A percentile compares a stretch with the other conserved stretches of the same genome.
These are phyloP conservation scores for Agrochola circellaris DNA, from an alignment of 2,888 invertebrate genomes.

Conservation along the genomic window DNA sequence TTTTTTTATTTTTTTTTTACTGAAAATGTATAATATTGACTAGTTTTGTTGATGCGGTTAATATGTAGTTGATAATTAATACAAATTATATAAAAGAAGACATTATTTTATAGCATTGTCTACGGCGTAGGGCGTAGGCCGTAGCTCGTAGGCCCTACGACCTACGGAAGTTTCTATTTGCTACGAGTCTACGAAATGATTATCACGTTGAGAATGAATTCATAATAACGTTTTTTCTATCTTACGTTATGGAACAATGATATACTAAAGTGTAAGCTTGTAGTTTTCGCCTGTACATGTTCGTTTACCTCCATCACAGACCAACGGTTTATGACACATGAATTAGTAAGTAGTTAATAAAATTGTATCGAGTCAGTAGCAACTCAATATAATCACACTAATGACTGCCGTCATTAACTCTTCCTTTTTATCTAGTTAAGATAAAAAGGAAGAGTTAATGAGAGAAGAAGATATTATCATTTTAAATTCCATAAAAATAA, in stretches of 20 bases:
- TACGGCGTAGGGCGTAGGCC: conserved; percentile 41
- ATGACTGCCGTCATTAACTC: conserved; percentile 26
- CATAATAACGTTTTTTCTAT: neutral
- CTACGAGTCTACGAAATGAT: conserved; percentile 45
- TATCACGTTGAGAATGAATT: neutral
- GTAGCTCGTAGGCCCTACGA: conserved; percentile 46
- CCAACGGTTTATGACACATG: conserved; percentile 59
- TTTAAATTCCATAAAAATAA: neutral
- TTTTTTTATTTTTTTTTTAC: neutral
- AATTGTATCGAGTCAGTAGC: conserved; percentile 51
- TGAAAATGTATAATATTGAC: neutral
- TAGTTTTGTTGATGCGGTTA: too few species aligned
- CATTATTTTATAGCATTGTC: conserved; percentile 29
- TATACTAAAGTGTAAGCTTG: neutral
- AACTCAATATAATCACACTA: conserved; percentile 34
- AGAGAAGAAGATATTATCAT: too few species aligned
- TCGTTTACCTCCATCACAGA: conserved; percentile 13
- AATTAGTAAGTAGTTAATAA: conserved; percentile 54
- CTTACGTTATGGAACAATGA: neutral
- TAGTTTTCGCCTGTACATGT: conserved; percentile 40
- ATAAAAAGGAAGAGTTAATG: neutral
- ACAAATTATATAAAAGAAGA: neutral
- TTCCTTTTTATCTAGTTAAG: too few species aligned
- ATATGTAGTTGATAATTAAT: neutral
- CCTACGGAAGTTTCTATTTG: conserved; percentile 35